These are phyloP conservation scores for Chelonus formosanus DNA, from an alignment of 2,888 invertebrate species.

Conservation along the genomic window DNA sequence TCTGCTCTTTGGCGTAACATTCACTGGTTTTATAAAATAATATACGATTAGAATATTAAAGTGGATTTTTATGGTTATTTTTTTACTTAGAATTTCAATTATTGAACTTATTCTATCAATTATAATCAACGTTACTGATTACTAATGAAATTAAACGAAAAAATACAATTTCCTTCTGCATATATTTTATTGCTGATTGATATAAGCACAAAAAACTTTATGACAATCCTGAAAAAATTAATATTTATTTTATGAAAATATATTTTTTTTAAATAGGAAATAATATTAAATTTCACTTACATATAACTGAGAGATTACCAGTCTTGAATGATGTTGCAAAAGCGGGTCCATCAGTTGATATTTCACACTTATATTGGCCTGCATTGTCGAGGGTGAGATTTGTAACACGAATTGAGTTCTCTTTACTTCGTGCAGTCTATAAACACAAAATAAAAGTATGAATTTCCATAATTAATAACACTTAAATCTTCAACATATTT, in stretches of 20 bases:
- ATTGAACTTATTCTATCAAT: no score
- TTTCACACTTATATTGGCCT: constrained; percentile 59
- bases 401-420: constrained; percentile 50
- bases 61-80: not conserved
- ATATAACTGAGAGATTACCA: constrained; percentile 53
- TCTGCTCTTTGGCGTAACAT: not conserved
- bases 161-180: no score
- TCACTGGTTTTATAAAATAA: not conserved
- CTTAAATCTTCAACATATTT: not conserved
- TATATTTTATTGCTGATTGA: no score
- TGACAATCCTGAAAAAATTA: no score
- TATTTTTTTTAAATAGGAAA: no score
- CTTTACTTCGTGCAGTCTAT: constrained; percentile 46
- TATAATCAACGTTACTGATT: no score
- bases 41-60: no score
- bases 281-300: constrained; percentile 45
- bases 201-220: no score
- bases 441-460: constrained; percentile 31
- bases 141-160: no score
- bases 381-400: constrained; percentile 49
- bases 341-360: constrained; percentile 54
- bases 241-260: no score
- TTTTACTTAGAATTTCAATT: no score
- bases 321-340: constrained; percentile 50
- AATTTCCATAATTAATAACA: not conserved